Evolutionary conservation across 2,888 invertebrate species (phyloP).

Genomic region (Laothoe populi): DNA sequence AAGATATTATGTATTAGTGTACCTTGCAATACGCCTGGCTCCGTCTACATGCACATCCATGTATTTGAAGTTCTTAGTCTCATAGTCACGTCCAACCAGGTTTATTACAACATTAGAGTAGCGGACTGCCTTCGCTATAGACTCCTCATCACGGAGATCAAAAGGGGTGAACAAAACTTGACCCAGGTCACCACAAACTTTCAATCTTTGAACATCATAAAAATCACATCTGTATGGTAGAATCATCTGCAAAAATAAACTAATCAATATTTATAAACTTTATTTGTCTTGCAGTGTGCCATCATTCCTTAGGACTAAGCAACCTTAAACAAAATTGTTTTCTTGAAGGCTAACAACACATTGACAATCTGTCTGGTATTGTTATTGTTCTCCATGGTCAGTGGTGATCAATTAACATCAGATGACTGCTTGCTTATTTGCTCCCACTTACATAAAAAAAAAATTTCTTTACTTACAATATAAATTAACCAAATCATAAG

Average conservation of each 20-base stretch:
- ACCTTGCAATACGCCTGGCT: slow-evolving; percentile 92
- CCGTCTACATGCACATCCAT: slow-evolving; percentile 95
- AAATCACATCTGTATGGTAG: slow-evolving; percentile 96
- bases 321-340: too few species aligned
- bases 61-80: slow-evolving; percentile 95
- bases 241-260: slow-evolving; percentile 88
- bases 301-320: too few species aligned
- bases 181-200: slow-evolving; percentile 96
- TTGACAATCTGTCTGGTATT: too few species aligned
- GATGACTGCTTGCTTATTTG: too few species aligned
- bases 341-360: too few species aligned
- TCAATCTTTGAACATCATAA: slow-evolving; percentile 90
- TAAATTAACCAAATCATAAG: too few species aligned
- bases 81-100: slow-evolving; percentile 95
- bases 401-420: too few species aligned
- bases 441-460: too few species aligned
- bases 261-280: too few species aligned
- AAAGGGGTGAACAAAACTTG: slow-evolving; percentile 96
- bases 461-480: too few species aligned
- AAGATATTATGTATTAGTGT: not conserved
- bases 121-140: slow-evolving; percentile 92
- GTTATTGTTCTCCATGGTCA: too few species aligned
- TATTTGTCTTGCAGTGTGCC: too few species aligned
- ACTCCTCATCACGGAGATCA: slow-evolving; percentile 93
- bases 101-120: slow-evolving; percentile 99